A percentile compares a stretch with the other conserved stretches of the same genome.
phyloP scores from a whole-genome alignment of 2,113 vertebrate species.

The Cichladusa arquata region DNA sequence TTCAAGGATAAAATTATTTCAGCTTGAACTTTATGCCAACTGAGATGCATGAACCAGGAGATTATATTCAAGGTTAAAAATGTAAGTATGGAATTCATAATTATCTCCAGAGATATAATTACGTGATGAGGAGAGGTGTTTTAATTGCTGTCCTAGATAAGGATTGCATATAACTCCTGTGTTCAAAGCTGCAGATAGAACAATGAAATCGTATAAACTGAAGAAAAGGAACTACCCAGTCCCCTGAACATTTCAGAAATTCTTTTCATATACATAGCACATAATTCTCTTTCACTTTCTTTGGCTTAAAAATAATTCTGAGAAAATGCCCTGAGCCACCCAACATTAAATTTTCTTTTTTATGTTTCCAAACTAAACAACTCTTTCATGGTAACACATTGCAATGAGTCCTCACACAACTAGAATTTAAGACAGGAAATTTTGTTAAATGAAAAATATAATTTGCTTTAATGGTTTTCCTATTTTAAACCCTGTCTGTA shows the following conservation, averaged over 20 bases:
- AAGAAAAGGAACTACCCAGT: not conserved
- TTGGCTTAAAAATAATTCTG: not conserved
- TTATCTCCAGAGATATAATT: slow-evolving; percentile 35
- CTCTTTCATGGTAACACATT: not conserved
- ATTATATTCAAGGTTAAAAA: slow-evolving; percentile 21
- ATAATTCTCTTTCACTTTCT: not conserved
- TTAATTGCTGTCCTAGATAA: slow-evolving; percentile 2
- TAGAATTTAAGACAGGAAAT: not conserved
- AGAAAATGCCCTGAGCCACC: not conserved
- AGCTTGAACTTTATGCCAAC: not conserved
- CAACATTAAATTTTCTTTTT: not conserved
- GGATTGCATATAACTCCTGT: not conserved
- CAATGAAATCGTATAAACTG: not conserved
- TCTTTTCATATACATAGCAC: not conserved
- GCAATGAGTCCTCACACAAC: not conserved
- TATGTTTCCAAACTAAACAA: not conserved
- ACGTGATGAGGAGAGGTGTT: not conserved
- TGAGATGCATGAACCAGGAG: not conserved
- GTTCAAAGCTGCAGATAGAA: not conserved
- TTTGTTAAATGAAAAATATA: not conserved
- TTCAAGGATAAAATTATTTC: slow-evolving; percentile 1
- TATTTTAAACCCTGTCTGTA: not conserved
- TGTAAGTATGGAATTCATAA: not conserved
- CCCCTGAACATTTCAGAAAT: not conserved
- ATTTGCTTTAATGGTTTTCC: not conserved